phyloP scores from a whole-genome alignment of 2,888 invertebrate species.

The Seira ritae region DNA sequence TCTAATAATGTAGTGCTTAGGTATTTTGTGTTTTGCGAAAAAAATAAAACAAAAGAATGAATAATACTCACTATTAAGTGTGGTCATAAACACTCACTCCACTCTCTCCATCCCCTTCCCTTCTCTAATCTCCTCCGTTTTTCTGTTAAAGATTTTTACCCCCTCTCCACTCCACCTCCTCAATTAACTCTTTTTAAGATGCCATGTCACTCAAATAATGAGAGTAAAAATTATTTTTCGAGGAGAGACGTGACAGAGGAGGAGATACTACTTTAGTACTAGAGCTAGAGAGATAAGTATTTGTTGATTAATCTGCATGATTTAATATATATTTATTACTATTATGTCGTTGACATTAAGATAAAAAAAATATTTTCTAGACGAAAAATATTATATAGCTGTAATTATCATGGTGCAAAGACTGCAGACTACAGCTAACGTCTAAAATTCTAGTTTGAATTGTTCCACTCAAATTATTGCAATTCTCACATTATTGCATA shows the following conservation, averaged over 20 bases:
- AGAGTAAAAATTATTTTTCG: background rate
- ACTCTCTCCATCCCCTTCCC: background rate
- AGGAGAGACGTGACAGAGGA: background rate
- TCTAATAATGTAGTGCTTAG: no score
- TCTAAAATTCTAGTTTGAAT: no score
- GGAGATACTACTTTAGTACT: no score
- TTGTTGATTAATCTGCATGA: conserved; percentile 39
- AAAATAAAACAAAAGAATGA: conserved; percentile 16
- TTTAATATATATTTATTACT: conserved; percentile 16
- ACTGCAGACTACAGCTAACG: no score
- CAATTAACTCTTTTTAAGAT: background rate
- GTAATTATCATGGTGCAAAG: conserved; percentile 4
- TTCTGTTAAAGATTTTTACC: background rate
- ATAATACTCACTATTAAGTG: conserved; percentile 5
- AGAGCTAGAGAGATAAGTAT: conserved; percentile 17
- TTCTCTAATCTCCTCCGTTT: no score
- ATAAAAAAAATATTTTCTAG: conserved; percentile 30
- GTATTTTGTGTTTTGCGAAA: no score
- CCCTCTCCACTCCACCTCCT: background rate
- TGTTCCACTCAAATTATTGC: background rate
- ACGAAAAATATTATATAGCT: background rate
- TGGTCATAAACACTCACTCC: conserved; percentile 15
- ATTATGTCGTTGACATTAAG: conserved; percentile 54
- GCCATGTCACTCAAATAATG: background rate
- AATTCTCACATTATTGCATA: background rate